A percentile compares a stretch with the other conserved stretches of the same genome.
phyloP scores from a whole-genome alignment of 2,113 vertebrate genomes.

The Noturus placidus region DNA sequence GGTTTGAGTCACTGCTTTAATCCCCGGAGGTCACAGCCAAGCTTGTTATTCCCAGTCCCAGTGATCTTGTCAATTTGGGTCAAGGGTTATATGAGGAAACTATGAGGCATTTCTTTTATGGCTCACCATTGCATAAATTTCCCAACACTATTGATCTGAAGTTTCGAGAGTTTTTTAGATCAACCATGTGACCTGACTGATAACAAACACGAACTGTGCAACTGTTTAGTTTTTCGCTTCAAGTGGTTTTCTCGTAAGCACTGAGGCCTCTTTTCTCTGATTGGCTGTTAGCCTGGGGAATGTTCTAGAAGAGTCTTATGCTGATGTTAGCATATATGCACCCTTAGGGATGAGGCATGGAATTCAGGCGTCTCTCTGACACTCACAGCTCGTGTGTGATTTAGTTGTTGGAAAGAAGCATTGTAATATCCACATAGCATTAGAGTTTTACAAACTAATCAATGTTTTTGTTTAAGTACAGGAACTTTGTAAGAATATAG shows the following conservation, averaged over 20 bases:
- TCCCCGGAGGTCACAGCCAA: not conserved
- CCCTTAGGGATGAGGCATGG: not conserved
- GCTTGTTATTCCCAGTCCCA: not conserved
- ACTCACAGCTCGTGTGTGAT: not conserved
- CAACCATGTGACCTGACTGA: conserved; percentile 16
- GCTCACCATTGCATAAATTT: not conserved
- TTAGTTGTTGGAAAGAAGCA: not conserved
- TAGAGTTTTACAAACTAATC: not conserved
- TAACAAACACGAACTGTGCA: not conserved
- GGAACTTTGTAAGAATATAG: not conserved
- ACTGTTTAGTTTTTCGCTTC: not conserved
- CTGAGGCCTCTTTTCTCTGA: not conserved
- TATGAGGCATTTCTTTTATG: not conserved
- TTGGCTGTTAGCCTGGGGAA: conserved; percentile 17
- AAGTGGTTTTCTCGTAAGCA: conserved; percentile 10
- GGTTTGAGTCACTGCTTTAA: not conserved
- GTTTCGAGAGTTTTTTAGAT: not conserved
- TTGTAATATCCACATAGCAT: not conserved
- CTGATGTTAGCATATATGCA: conserved; percentile 1
- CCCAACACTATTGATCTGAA: not conserved
- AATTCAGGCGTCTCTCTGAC: not conserved
- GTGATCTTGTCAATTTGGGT: not conserved
- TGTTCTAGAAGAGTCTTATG: conserved; percentile 8
- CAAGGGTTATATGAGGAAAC: not conserved
- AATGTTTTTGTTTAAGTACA: not conserved